These are phyloP conservation scores for Galago senegalensis DNA, from an alignment of 2,797 vertebrate species.

Conservation along the genomic window DNA sequence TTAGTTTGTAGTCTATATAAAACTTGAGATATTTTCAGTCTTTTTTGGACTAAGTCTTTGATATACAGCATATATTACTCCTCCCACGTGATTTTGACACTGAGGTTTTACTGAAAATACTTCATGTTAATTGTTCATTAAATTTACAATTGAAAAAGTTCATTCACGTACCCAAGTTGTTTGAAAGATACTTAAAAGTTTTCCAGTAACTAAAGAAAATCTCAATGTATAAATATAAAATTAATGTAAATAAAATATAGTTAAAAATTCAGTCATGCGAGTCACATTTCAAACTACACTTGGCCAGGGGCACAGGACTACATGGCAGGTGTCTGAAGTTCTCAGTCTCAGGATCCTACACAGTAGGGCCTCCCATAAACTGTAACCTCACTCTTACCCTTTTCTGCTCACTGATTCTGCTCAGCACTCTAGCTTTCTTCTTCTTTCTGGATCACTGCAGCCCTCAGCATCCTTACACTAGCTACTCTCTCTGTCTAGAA, in stretches of 20 bases:
- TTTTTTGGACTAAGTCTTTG: not conserved
- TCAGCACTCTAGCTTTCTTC: not conserved
- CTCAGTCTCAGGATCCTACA: not conserved
- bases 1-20: not conserved
- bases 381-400: not conserved
- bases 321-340: accelerated
- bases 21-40: not conserved
- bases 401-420: not conserved
- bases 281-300: not conserved
- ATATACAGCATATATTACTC: not conserved
- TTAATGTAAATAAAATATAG: conserved; percentile 26
- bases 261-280: not conserved
- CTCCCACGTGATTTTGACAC: not conserved
- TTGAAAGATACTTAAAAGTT: not conserved
- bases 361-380: not conserved
- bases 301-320: not conserved
- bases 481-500: not conserved
- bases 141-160: not conserved
- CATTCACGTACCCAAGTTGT: not conserved
- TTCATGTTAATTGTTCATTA: conserved; percentile 20
- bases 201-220: not conserved
- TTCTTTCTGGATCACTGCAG: not conserved
- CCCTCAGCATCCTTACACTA: not conserved
- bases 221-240: not conserved
- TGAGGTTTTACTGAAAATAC: not conserved